Evolutionary conservation across 2,797 vertebrate genomes (phyloP).

Genomic region (Poeciliopsis paucimaculata): DNA sequence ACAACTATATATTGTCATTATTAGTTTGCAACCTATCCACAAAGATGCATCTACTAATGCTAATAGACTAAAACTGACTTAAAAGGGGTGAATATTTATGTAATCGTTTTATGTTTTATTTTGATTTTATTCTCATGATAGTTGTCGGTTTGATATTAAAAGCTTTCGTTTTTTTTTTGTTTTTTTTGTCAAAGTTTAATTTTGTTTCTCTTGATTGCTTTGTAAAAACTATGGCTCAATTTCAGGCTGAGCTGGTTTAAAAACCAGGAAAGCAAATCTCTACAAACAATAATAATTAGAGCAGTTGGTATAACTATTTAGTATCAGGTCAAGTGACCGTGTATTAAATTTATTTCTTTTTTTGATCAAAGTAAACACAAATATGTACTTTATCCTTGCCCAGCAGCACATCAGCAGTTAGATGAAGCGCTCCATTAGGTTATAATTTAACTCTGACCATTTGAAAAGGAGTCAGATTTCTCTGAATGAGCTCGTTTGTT

Average conservation of each 20-base stretch:
- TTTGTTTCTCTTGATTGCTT: neutral
- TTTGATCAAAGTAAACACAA: neutral
- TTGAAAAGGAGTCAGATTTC: neutral
- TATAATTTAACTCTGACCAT: neutral
- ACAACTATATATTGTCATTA: neutral
- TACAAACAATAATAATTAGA: neutral
- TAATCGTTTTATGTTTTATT: neutral
- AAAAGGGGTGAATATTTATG: neutral
- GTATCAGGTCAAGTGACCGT: neutral
- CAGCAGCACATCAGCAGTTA: neutral
- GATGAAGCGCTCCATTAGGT: neutral
- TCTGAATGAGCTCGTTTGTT: slow-evolving; percentile 2
- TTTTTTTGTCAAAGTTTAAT: neutral
- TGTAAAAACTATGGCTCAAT: neutral
- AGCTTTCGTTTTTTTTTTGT: too few relatives aligned
- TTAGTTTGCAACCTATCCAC: neutral
- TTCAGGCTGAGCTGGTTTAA: neutral
- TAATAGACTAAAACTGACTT: neutral
- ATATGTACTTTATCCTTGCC: neutral
- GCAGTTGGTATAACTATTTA: neutral
- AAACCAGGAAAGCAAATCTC: neutral
- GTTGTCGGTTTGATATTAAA: neutral
- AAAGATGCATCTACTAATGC: neutral
- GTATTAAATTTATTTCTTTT: neutral
- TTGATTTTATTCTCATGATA: neutral